These are phyloP conservation scores for Hypselothyrea guttata DNA, from an alignment of 2,888 invertebrate species.

Conservation along the genomic window DNA sequence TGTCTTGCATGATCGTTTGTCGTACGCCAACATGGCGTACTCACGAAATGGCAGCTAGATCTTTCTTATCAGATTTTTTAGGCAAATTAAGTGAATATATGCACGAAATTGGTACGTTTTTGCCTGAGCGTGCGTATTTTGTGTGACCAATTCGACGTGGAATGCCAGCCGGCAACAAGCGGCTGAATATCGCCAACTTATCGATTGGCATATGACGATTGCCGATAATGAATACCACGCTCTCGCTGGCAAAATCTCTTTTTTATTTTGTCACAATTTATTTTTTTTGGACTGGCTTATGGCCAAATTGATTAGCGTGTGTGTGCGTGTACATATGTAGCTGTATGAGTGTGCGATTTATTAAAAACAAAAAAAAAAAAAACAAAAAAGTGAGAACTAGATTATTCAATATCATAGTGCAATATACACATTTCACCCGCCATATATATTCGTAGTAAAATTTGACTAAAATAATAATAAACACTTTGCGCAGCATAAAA, in stretches of 20 bases:
- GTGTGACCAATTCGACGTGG: not conserved
- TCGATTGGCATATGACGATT: constrained; percentile 33
- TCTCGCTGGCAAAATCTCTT: constrained; percentile 38
- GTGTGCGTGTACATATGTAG: constrained; percentile 20
- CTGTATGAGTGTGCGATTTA: constrained; percentile 39
- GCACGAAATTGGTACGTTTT: not conserved
- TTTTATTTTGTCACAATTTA: constrained; percentile 55
- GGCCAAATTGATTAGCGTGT: constrained; percentile 47
- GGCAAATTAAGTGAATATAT: not conserved
- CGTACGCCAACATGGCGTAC: constrained; percentile 13
- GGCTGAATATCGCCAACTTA: constrained; percentile 19
- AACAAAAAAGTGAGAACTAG: constrained; percentile 43
- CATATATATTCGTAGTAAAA: constrained; percentile 3
- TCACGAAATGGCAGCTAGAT: not conserved
- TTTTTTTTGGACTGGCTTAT: constrained; percentile 65
- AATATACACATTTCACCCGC: constrained; percentile 27
- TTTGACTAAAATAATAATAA: constrained; percentile 8
- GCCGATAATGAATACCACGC: constrained; percentile 40
- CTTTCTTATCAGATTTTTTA: too few species aligned
- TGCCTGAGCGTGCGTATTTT: not conserved
- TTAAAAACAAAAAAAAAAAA: too few species aligned
- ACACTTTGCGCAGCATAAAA: not conserved
- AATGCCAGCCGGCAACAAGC: constrained; percentile 26
- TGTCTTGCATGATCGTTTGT: constrained; percentile 16
- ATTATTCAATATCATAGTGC: constrained; percentile 55